phyloP scores from a whole-genome alignment of 1,140 invertebrate genomes.

The Reticulitermes speratus region DNA sequence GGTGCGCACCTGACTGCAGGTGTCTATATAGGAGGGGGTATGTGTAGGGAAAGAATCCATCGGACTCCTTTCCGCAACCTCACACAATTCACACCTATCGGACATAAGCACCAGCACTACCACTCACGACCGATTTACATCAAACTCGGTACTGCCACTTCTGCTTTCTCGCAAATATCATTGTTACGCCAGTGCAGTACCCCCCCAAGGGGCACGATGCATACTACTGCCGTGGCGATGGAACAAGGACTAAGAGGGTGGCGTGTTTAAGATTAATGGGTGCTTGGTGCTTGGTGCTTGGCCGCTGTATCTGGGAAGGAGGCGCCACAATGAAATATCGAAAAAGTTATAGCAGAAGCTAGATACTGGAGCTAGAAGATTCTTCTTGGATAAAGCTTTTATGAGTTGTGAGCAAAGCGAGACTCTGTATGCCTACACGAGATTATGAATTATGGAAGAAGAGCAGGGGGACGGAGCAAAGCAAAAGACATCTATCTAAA shows the following conservation, averaged over 20 bases:
- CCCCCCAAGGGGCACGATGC: not conserved
- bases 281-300: not conserved
- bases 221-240: not conserved
- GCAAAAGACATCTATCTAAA: constrained; percentile 8
- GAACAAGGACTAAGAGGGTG: constrained; percentile 16
- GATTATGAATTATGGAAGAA: not conserved
- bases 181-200: not conserved
- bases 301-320: not conserved
- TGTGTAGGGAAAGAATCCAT: too few species aligned
- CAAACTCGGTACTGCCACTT: not conserved
- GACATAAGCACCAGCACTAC: too few species aligned
- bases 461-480: not conserved
- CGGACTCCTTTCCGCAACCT: too few species aligned
- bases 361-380: constrained; percentile 22
- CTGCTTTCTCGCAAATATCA: not conserved
- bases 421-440: not conserved
- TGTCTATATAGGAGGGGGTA: too few species aligned
- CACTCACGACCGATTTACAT: too few species aligned
- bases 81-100: too few species aligned
- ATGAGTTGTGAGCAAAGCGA: constrained; percentile 30
- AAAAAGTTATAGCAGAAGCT: constrained; percentile 30
- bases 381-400: constrained; percentile 31
- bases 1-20: too few species aligned
- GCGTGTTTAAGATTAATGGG: constrained; percentile 27
- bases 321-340: constrained; percentile 33